Evolutionary conservation across 2,888 invertebrate species (phyloP).

Genomic region (Chloroclystis v-ata): DNA sequence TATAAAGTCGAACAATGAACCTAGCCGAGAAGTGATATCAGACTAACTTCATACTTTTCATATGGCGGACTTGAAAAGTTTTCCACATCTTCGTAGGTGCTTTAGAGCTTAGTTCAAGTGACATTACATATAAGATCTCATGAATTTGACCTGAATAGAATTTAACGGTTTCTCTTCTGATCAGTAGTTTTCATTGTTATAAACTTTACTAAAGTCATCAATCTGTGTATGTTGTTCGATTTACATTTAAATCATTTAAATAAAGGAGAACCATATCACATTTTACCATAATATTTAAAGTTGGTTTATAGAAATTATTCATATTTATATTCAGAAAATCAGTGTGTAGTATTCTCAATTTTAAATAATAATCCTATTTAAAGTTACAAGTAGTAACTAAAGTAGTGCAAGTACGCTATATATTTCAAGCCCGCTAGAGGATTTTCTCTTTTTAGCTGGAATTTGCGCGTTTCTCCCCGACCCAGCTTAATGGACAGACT

Average conservation of each 20-base stretch:
- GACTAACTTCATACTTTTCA: slow-evolving; percentile 50
- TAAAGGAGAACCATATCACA: too few relatives aligned
- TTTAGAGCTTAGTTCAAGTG: slow-evolving; percentile 50
- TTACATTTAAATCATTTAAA: too few relatives aligned
- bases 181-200: too few relatives aligned
- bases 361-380: slow-evolving; percentile 40
- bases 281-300: too few relatives aligned
- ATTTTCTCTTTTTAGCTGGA: slow-evolving; percentile 51
- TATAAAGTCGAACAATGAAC: slow-evolving; percentile 27
- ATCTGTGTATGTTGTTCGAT: too few relatives aligned
- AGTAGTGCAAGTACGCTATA: slow-evolving; percentile 40
- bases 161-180: not conserved
- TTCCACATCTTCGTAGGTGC: slow-evolving; percentile 44
- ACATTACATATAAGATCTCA: slow-evolving; percentile 52
- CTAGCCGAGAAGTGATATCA: slow-evolving; percentile 37
- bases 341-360: slow-evolving; percentile 24
- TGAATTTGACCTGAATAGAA: slow-evolving; percentile 42
- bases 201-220: too few relatives aligned
- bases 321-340: not conserved
- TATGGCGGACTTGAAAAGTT: slow-evolving; percentile 52
- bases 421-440: slow-evolving; percentile 42
- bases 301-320: not conserved
- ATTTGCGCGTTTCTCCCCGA: slow-evolving; percentile 46
- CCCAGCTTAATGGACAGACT: slow-evolving; percentile 56
- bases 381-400: slow-evolving; percentile 40